Evolutionary conservation across 37 sponge, comb jelly and placozoan species (phyloP), one percentile per base, ranked within the genome.

Genomic region (Geodia barretti): DNA sequence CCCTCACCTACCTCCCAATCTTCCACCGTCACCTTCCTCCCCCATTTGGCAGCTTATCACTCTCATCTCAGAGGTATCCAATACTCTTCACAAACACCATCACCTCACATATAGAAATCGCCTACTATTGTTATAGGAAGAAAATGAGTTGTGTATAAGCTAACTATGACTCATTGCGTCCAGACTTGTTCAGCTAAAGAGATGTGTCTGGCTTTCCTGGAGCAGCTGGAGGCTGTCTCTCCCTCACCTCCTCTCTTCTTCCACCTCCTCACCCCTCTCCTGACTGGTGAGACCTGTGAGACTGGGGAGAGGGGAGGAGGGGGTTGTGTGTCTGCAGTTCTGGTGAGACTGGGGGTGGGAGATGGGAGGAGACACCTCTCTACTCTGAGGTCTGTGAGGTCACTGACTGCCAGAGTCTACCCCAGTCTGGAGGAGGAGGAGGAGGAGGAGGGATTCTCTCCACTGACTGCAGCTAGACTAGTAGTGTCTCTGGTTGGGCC

Each of bases 191-290:
- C 88, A 23, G 74, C 88, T 20, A 92, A 87, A 71, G 92, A 92
- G 68, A 92, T 92, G 88, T 70, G 64, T 36, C 61, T 92, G 60
- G 88, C 84, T 38, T 70, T 92, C 4, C 31, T 92, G 72, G 92
- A 92, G 61, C 76, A 76, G 39, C 78, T 92, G 75, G 86, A 90
- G 38, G 47, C 25, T 26, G 67, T 79, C 21, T 33, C 70, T 1
- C 0, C 47, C 17, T 35, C 54, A 29, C n/a, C 29, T 67, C 21
- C 70, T 21, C n/a, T 65, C 0, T 41, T 78, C 5, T 73, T 88
- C 64, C 67, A 35, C 47, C 61, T 83, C 62, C 68, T 88, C 29
- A n/a, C 47, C 4, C 79, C 86, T 72, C 72, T 85, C 5, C 64
- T 41, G 30, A 41, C 36, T 72, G 86, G 86, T 85, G 1, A 36